Base-by-base conservation (phyloP, 2,113 vertebrate species). In the Gopherus flavomarginatus region DNA sequence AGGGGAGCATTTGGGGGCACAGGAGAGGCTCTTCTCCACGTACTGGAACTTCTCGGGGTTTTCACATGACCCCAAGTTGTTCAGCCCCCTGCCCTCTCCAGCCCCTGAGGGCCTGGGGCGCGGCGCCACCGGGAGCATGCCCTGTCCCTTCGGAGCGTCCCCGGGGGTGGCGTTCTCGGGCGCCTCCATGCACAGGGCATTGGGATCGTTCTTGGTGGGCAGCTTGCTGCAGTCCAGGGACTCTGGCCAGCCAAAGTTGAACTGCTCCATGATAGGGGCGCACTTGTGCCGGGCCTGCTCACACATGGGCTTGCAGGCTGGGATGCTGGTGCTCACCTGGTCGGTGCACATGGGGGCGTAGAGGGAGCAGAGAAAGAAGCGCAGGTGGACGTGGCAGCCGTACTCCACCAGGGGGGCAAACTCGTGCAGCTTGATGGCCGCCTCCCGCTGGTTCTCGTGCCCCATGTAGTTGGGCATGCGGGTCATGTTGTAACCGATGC, bases 321-420 rank as follows among this genome's bases (percentile, higher is more conserved):
- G 99, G 98, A 99, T 99, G 98, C 99, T 99, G 97, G 99, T 98
- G 35, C 99, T 99, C 97, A 99, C 99, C 97, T 99, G 99, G 97
- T 99, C 99, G 0, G 99, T 99, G 98, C 99, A 99, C 99, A 99
- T 99, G 93, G 99, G 99, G 12, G 99, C 99, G 77, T 99, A 99
- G 59, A 99, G 99, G 13, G 99, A 99, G 98, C 99, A 99, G 87
- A 99, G 99, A 98, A 99, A 99, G 98, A 99, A 99, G 94, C 99
- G 99, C 97, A 99, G 98, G 98, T 99, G 99, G 77, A 98, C 98
- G 92, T 99, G 99, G 92, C 99, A 99, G 97, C 99, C 99, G 85
- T 99, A 99, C 77, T 99, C 99, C 98, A 99, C 99, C 88, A 99
- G 98, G 5, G 99, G 99, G 11, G 99, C 99, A 42, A 99, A 99